Evolutionary conservation across 2,113 vertebrate genomes (phyloP).

Genomic region (Onychorhynchus coronatus): DNA sequence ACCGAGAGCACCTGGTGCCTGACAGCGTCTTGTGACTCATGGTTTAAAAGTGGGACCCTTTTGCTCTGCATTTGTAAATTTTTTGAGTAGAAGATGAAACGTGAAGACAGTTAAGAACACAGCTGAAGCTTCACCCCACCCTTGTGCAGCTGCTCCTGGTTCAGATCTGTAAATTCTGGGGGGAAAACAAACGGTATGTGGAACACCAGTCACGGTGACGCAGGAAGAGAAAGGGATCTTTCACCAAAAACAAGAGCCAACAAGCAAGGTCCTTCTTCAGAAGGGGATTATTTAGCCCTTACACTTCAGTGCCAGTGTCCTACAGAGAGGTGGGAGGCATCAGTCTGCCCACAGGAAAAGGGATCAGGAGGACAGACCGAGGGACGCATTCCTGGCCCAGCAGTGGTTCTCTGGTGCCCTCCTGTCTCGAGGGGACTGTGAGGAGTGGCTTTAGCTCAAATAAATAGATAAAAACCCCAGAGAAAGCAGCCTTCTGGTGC

Average conservation of each 20-base stretch:
- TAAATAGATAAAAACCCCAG: not conserved
- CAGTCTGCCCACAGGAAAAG: not conserved
- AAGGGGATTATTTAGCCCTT: not conserved
- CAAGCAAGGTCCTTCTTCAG: not conserved
- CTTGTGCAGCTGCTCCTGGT: not conserved
- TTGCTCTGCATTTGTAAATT: not conserved
- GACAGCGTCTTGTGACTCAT: rapidly evolving
- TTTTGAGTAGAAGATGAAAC: not conserved
- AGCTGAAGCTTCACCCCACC: not conserved
- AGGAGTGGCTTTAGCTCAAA: not conserved
- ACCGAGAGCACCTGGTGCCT: not conserved
- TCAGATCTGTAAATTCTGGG: not conserved
- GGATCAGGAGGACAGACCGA: not conserved
- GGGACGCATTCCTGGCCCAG: not conserved
- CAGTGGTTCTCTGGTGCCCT: not conserved
- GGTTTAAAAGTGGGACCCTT: not conserved
- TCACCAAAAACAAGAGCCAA: not conserved
- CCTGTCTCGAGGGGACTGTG: not conserved
- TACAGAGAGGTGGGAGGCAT: not conserved
- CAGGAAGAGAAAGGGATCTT: not conserved
- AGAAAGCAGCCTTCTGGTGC: not conserved
- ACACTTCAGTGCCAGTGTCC: not conserved
- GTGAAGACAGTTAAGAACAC: not conserved
- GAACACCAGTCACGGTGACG: not conserved
- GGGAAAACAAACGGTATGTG: not conserved